These are phyloP conservation scores for Lemur catta DNA, from an alignment of 2,797 vertebrate genomes.

Conservation along the genomic window DNA sequence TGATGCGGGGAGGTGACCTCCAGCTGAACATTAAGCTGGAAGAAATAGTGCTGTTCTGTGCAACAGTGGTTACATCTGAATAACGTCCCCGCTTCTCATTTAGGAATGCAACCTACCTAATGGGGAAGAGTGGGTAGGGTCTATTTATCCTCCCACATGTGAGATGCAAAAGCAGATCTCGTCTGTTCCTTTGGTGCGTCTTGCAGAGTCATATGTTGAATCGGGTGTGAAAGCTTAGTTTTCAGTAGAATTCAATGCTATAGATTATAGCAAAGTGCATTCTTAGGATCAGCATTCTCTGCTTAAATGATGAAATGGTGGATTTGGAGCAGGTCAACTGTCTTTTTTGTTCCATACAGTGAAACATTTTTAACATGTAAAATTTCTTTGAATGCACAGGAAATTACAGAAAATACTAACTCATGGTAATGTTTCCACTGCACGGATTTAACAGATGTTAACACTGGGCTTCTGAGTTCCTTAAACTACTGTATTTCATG, in stretches of 20 bases:
- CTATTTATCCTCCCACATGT: not conserved
- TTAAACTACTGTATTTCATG: not conserved
- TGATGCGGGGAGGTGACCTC: slow-evolving; percentile 33
- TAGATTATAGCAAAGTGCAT: not conserved
- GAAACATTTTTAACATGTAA: not conserved
- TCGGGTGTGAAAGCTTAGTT: not conserved
- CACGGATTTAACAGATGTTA: not conserved
- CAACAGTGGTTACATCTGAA: not conserved
- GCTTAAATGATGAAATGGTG: not conserved
- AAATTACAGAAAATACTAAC: not conserved
- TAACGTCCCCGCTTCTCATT: not conserved
- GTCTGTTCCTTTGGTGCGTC: not conserved
- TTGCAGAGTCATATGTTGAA: not conserved
- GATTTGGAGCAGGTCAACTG: not conserved
- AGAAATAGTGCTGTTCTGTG: not conserved
- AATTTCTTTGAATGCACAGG: not conserved
- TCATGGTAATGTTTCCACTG: not conserved
- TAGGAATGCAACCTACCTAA: not conserved
- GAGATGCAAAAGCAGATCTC: not conserved
- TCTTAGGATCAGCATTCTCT: not conserved
- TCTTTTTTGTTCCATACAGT: not conserved
- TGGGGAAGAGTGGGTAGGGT: not conserved
- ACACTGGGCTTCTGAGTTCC: not conserved
- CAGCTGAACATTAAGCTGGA: not conserved
- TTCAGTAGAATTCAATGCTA: not conserved